phyloP scores from a whole-genome alignment of 2,797 vertebrate genomes.

The Schizopygopsis malacanthus region DNA sequence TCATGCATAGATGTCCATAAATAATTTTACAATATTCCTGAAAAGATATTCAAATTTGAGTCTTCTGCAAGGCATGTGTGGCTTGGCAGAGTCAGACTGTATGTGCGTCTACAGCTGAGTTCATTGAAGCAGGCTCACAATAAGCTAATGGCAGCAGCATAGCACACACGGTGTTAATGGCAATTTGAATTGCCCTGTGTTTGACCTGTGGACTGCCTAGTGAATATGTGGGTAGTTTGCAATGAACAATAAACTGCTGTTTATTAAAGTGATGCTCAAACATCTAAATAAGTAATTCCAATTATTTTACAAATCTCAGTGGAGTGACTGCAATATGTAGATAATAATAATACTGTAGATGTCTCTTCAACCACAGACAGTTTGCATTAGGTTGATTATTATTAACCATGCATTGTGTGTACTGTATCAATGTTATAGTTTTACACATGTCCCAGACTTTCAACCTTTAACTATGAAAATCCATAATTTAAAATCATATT shows the following conservation, averaged over 20 bases:
- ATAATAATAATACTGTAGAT: not conserved
- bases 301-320: not conserved
- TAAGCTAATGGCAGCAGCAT: slow-evolving; percentile 9
- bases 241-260: not conserved
- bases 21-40: not conserved
- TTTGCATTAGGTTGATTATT: not conserved
- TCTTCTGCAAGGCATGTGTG: not conserved
- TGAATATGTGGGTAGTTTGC: not conserved
- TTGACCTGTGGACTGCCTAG: not conserved
- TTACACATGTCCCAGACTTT: not conserved
- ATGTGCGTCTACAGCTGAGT: slow-evolving; percentile 9
- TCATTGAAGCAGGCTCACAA: slow-evolving; percentile 4
- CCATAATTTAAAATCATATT: not conserved
- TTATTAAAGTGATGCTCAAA: not conserved
- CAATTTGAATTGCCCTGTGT: slow-evolving; percentile 19
- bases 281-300: not conserved
- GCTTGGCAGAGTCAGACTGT: not conserved
- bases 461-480: not conserved
- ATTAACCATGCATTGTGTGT: not conserved
- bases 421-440: not conserved
- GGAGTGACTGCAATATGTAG: not conserved
- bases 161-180: not conserved
- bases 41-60: slow-evolving; percentile 16
- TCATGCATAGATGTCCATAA: slow-evolving; percentile 2
- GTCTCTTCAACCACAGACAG: not conserved